Evolutionary conservation across 2,797 vertebrate species (phyloP), one percentile per base, ranked within the genome.

Genomic region (Poeciliopsis gracilis): DNA sequence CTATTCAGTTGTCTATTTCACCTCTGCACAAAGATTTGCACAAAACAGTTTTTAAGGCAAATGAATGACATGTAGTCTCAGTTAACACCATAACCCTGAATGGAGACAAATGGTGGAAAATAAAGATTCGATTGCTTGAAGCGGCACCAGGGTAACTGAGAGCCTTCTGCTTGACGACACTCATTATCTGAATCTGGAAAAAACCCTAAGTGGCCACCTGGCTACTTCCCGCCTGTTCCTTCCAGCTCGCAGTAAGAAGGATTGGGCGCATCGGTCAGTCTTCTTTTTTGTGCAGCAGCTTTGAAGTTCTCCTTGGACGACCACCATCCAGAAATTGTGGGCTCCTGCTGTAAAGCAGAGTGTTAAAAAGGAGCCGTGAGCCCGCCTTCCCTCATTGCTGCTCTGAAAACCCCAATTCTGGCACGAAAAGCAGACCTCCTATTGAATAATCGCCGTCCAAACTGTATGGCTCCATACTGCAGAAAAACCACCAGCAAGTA

Each of bases 151-250:
- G 16, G 38, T 70, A 49, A 30, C 2, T 55, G 47, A 41, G 47
- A 70, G 66, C 47, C 61, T 70, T 77, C 76, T 55, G 76, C 7
- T 51, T 69, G 36, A 55, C 28, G 13, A 28, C n/a, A 33, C 74
- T 75, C 55, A 75, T 75, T 63, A 75, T 75, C 73, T 12, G 1
- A 63, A 30, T 61, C 55, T 46, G 41, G 67, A n/a, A 43, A 46
- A 61, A 28, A 45, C 9, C 55, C 55, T 45, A 36, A 75, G 57
- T 63, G 74, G 38, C 49, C 66, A 71, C 49, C 76, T 70, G 49
- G 66, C 36, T 55, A 41, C 63, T 77, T 20, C 47, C n/a, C 5
- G 47, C 6, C 20, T 43, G 33, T 55, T 49, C 53, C 41, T 61
- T 63, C 43, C 43, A 59, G 53, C 41, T 8, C 36, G 41, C 53